Base-by-base conservation (phyloP, 2,888 invertebrate species). In the Sepioteuthis lessoniana region DNA sequence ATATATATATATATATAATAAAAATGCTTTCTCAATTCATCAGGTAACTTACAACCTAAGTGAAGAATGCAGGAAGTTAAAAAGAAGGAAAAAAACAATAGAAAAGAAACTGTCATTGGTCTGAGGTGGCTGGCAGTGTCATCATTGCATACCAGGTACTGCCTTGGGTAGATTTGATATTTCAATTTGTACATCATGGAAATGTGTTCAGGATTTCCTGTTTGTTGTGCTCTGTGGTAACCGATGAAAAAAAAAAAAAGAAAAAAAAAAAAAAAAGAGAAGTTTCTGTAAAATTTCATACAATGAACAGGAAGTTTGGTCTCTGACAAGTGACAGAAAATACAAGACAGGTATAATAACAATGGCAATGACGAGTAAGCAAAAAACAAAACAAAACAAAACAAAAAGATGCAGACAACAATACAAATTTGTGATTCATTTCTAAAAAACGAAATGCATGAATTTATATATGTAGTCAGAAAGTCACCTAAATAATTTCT, bases 131-230 rank as follows among this genome's bases (percentile, higher is more conserved):
- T 76, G 8, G n/a, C n/a, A n/a, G 28, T 76, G 76, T 76, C 76
- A 76, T 31, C 76, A 10, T 13, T 76, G 76, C 76, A 76, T 76
- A n/a, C 76, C 31, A n/a, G 76, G 76, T 76, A 31, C 13, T 76
- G 31, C 76, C 76, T 76, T 76, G 31, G 76, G 76, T 76, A 76
- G 31, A 31, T 76, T 76, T 31, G n/a, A 31, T 76, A 31, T 76
- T 31, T 31, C 76, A 76, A 5, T 31, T 76, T 76, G 76, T 76
- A n/a, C 76, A 76, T 76, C 76, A 76, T 76, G 76, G n/a, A 13
- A 76, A 76, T 76, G 76, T 76, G 76, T 76, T 76, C 76, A 76
- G 76, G 76, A 76, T 76, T 76, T 76, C 76, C 76, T 28, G 76
- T 76, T 76, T 76, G 76, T 76, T 76, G 31, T 76, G 76, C 76